A percentile compares a stretch with the other conserved stretches of the same genome.
Conservation (phyloP, 2,113 vertebrate species). For the Oxyura jamaicensis region DNA sequence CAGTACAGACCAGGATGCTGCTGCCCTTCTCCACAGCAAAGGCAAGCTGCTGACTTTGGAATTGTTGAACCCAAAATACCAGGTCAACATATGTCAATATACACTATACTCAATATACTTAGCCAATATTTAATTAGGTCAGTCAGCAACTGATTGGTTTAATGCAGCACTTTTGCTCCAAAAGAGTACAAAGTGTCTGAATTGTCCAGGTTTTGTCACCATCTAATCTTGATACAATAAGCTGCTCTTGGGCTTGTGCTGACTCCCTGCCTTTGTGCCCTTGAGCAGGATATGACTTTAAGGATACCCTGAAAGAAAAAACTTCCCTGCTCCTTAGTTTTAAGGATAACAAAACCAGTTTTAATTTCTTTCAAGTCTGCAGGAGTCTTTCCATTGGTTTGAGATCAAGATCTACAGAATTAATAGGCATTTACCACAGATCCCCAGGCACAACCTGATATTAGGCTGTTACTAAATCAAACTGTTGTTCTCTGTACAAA, state of each 20-base stretch:
- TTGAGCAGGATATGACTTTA: background rate
- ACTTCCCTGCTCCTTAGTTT: background rate
- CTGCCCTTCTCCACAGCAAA: background rate
- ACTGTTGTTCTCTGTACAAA: background rate
- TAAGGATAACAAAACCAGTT: background rate
- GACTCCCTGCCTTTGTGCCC: background rate
- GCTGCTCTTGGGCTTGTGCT: background rate
- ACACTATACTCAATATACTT: background rate
- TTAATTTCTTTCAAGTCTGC: conserved; percentile 26
- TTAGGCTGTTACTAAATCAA: conserved; percentile 38
- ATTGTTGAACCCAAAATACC: background rate
- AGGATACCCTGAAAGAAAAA: background rate
- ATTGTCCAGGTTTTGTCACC: background rate
- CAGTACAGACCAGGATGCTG: background rate
- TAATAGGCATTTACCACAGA: conserved; percentile 2
- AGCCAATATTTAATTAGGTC: background rate
- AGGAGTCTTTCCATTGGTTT: conserved; percentile 26
- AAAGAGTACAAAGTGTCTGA: background rate
- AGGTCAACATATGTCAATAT: background rate
- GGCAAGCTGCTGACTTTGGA: background rate
- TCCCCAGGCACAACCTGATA: conserved; percentile 17
- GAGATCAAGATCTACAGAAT: conserved; percentile 27
- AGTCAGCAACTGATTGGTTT: background rate
- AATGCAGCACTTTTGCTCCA: rapidly evolving
- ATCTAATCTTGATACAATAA: background rate